Evolutionary conservation across 2,113 vertebrate genomes (phyloP), one percentile per base, ranked within the genome.

Genomic region (Petroica traversi): DNA sequence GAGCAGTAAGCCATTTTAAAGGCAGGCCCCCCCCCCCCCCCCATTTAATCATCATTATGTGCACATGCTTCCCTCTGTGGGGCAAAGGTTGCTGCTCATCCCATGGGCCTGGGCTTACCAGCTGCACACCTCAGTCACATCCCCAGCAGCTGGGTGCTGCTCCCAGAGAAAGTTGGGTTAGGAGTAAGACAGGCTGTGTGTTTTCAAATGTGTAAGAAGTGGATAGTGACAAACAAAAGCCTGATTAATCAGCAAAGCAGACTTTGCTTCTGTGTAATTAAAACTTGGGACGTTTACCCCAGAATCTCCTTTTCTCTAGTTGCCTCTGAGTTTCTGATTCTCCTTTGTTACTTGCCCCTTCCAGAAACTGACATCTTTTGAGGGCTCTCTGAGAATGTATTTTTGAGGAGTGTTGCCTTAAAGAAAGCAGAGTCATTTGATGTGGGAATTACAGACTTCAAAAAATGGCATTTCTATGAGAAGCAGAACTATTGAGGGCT

Each of bases 381-480:
- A 86, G 58, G 25, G 3, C 54, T 95, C 71, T 92, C 90, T 26
- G 29, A 85, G 85, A 64, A 86, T 48, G 48, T 77, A 19, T 71
- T 93, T 88, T 92, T 90, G 87, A 92, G 83, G 31, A 77, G 72
- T 24, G n/a, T 43, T 88, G 75, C 85, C 78, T 96, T 86, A 71
- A 76, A 86, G 90, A 93, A 89, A 82, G 48, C 52, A 92, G 68
- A 91, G 34, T 58, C 51, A 83, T 80, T 80, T 90, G 88, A 77
- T 93, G 51, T 23, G 72, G 68, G 92, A 96, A 94, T 95, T 94
- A 89, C 77, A 85, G 85, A n/a, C 79, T 88, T 95, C 15, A 80
- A 46, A 74, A 92, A 86, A 55, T 43, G 71, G 13, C 75, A 80
- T 85, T 93, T 93, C 67, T 0, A 0, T 63, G 59, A 86, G 75